These are phyloP conservation scores for Nesoenas mayeri DNA, from an alignment of 2,113 vertebrate species.

Conservation along the genomic window DNA sequence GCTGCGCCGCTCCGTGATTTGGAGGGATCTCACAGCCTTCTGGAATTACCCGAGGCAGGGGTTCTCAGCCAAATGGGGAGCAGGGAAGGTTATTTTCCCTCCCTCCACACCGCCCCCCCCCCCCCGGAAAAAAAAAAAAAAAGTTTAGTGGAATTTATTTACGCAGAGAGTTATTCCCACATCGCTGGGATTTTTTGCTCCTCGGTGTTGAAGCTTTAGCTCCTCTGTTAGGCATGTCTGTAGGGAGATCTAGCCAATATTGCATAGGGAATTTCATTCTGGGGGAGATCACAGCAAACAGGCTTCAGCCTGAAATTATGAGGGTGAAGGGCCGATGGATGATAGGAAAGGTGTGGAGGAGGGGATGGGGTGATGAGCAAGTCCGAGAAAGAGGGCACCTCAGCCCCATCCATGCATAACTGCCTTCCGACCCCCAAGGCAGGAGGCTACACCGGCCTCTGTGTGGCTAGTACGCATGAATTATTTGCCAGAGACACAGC, in stretches of 20 bases:
- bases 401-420: neutral
- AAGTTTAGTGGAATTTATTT: neutral
- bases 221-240: neutral
- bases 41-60: neutral
- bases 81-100: neutral
- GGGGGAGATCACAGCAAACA: neutral
- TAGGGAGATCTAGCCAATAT: neutral
- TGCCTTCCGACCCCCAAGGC: slow-evolving; percentile 18
- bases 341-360: neutral
- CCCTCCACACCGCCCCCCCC: neutral
- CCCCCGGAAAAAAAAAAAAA: neutral
- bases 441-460: slow-evolving; percentile 15
- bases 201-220: neutral
- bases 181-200: neutral
- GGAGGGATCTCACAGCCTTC: neutral
- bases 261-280: neutral
- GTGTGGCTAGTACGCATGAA: neutral
- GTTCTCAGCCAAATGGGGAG: neutral
- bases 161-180: neutral
- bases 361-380: neutral
- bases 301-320: neutral
- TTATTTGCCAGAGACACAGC: slow-evolving; percentile 8
- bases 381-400: neutral
- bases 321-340: neutral
- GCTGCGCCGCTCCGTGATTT: neutral